Evolutionary conservation across 2,113 vertebrate genomes (phyloP).

Genomic region (Cariama cristata): DNA sequence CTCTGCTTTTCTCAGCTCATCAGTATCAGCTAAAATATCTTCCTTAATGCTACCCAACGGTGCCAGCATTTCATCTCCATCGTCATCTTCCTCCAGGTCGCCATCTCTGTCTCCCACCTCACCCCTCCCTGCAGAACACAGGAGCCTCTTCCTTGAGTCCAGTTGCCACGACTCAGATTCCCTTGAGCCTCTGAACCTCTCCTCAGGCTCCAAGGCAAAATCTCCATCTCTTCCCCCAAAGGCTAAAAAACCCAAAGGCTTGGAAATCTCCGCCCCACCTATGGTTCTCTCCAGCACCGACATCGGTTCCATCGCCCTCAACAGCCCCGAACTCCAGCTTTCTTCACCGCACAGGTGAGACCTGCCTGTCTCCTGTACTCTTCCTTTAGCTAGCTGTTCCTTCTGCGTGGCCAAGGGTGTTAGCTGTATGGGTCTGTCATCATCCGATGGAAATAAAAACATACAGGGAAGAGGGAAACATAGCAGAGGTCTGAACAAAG

Average conservation of each 20-base stretch:
- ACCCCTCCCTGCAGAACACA: slow-evolving; percentile 76
- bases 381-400: background rate
- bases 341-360: slow-evolving; percentile 94
- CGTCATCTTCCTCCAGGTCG: slow-evolving; percentile 78
- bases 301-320: slow-evolving; percentile 93
- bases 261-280: slow-evolving; percentile 90
- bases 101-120: slow-evolving; percentile 83
- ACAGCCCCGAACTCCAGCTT: slow-evolving; percentile 93
- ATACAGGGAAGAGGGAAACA: background rate
- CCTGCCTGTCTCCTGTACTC: background rate
- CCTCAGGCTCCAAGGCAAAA: slow-evolving; percentile 89
- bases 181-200: slow-evolving; percentile 93
- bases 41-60: slow-evolving; percentile 77
- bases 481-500: background rate
- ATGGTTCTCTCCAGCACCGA: slow-evolving; percentile 89
- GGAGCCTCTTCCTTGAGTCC: slow-evolving; percentile 82
- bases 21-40: slow-evolving; percentile 82
- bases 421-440: background rate
- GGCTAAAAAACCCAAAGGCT: slow-evolving; percentile 94
- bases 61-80: slow-evolving; percentile 77
- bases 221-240: slow-evolving; percentile 88
- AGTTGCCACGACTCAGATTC: slow-evolving; percentile 83
- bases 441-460: background rate
- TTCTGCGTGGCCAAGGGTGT: background rate
- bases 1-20: slow-evolving; percentile 76